phyloP scores from a whole-genome alignment of 2,888 invertebrate species.

The Ethmia dodecea region DNA sequence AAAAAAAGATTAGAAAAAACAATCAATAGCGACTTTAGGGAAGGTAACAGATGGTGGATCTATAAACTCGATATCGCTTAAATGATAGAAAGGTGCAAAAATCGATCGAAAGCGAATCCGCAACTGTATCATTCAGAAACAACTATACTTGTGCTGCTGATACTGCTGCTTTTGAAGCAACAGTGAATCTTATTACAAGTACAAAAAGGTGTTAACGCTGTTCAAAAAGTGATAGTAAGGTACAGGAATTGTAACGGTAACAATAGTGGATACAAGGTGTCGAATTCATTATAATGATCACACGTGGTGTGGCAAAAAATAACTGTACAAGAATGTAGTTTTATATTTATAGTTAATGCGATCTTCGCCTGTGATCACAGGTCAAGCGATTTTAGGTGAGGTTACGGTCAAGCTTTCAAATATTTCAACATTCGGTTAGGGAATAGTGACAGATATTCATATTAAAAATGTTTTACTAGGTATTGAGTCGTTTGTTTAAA shows the following conservation, averaged over 20 bases:
- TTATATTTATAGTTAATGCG: too few relatives aligned
- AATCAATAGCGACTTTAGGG: slow-evolving; percentile 45
- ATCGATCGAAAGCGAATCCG: slow-evolving; percentile 49
- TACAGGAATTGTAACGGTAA: slow-evolving; percentile 31
- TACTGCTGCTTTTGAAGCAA: slow-evolving; percentile 10
- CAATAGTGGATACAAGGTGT: slow-evolving; percentile 38
- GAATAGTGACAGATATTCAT: too few relatives aligned
- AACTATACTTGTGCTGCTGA: slow-evolving; percentile 22
- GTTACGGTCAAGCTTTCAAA: too few relatives aligned
- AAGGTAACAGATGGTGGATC: slow-evolving; percentile 55
- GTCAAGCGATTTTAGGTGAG: too few relatives aligned
- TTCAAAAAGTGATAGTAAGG: background rate
- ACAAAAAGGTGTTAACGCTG: slow-evolving; percentile 8
- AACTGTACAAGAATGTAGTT: too few relatives aligned
- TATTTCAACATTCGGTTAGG: too few relatives aligned
- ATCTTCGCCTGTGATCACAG: too few relatives aligned
- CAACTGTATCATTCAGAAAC: slow-evolving; percentile 44
- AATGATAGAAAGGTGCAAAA: slow-evolving; percentile 51
- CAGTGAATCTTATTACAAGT: slow-evolving; percentile 22
- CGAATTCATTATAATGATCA: slow-evolving; percentile 23
- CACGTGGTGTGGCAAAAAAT: slow-evolving; percentile 32
- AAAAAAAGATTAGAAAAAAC: slow-evolving; percentile 51
- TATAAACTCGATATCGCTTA: slow-evolving; percentile 41
- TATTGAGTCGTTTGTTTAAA: too few relatives aligned
- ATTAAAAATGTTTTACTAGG: too few relatives aligned